Base-by-base conservation (phyloP, 2,113 vertebrate genomes). In the Okapia johnstoni region DNA sequence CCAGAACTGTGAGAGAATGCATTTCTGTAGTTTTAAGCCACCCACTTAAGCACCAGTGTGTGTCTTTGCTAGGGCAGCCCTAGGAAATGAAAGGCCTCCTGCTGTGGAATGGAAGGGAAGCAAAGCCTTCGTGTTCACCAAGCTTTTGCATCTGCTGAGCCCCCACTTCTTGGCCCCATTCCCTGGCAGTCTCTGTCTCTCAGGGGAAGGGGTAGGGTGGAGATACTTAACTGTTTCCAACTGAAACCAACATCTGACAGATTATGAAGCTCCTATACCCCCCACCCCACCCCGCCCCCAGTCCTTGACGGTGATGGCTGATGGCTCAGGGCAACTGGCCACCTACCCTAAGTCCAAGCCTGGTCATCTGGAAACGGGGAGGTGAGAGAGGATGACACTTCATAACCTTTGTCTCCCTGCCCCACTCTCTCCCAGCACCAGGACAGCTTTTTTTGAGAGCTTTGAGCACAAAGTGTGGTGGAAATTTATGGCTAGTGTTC, bases 401-500 rank as follows among this genome's bases (percentile, higher is more conserved):
- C 55, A 43, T 6, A 16, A 73, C 40, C 66, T 48, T 13, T 16
- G 33, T 43, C 25, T 19, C 52, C 30, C 28, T 40, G 54, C 54
- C 52, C 58, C 9, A 15, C 28, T 40, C 14, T 58, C 26, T 36
- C 50, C 25, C 3, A 9, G 58, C 48, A 4, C 13, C 28, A 30
- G 7, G 14, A 94, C 46, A 61, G n/a, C 52, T 55, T 55, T 84
- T 84, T 84, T 26, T 55, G 52, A 84, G 80, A 55, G 73, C 92
- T 97, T 54, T 88, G 89, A 95, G 90, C 48, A 89, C 57, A 50
- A 52, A 95, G 79, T 46, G 54, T 85, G 63, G 50, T 19, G 2
- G 43, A 55, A 96, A 96, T 97, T 98, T 98, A 96, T 54, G 80
- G 79, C 83, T 66, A 84, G 55, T 46, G 1, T 52, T 40, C 52